Base-by-base conservation (phyloP, 2,113 vertebrate genomes). In the Hucho hucho region DNA sequence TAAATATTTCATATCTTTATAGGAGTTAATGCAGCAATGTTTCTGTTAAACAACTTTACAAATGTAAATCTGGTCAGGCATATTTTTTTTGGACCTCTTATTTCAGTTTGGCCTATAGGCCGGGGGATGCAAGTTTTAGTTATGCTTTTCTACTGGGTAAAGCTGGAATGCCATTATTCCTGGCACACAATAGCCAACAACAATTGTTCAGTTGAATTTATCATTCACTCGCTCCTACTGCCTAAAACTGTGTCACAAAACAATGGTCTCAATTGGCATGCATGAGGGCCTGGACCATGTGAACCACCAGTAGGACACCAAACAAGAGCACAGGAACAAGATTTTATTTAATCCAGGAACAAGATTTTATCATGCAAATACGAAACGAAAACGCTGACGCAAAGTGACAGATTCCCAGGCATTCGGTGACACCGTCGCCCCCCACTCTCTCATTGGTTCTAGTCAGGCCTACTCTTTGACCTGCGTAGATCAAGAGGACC, bases 321-420 rank as follows among this genome's bases (percentile, higher is more conserved):
- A 43, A 43, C 37, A 43, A 43, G 37, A 43, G 37, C 37, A 12
- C 37, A 43, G 37, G 37, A 43, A 43, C 37, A 12, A 43, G 37
- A 43, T 43, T 9, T 43, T 43, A 12, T 43, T 43, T 43, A 43
- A 43, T 43, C 37, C 9, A 43, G 37, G 37, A 43, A 43, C 37
- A 12, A 43, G 37, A 43, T 43, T 9, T 43, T 12, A 43, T 43
- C 37, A 43, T 43, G 37, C 37, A 9, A 12, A 43, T 69, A 81
- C 73, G 20, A n/a, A n/a, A n/a, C 86, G 83, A 78, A 82, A 82
- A 88, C 71, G 20, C 88, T 93, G 88, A 93, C 83, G 24, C 84
- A 89, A 89, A 90, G 86, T 88, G 92, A 92, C 92, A 93, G 83
- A 90, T 92, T 91, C 89, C 89, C 87, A 89, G 91, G 90, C 90